Percentiles rank a stretch among this genome's conserved stretches.
Conservation (phyloP, 2,888 invertebrate species). For the Sphinx pinastri region DNA sequence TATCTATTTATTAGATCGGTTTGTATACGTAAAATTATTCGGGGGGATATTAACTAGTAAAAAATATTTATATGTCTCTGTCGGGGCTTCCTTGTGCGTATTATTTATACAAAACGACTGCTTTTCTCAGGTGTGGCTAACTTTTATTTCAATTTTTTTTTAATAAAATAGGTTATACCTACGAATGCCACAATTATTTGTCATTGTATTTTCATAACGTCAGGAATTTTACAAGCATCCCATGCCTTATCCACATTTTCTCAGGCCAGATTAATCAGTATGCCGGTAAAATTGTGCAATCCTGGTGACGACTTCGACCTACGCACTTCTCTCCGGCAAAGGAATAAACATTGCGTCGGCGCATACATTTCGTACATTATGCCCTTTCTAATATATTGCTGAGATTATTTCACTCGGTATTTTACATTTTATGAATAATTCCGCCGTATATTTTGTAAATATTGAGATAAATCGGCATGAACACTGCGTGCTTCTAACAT, state of each 20-base stretch:
- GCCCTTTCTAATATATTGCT: conserved; percentile 33
- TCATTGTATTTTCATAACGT: neutral
- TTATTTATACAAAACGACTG: too few relatives aligned
- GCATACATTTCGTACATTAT: conserved; percentile 62
- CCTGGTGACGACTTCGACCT: conserved; percentile 53
- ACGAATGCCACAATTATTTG: too few relatives aligned
- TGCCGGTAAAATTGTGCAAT: conserved; percentile 26
- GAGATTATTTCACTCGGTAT: conserved; percentile 26
- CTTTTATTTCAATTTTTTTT: too few relatives aligned
- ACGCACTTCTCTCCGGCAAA: conserved; percentile 61
- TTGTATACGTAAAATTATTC: too few relatives aligned
- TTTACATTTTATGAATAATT: conserved; percentile 27
- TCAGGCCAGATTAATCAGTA: neutral
- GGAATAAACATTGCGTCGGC: conserved; percentile 61
- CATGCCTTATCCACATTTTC: conserved; percentile 23
- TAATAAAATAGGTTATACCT: too few relatives aligned
- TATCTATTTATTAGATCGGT: too few relatives aligned
- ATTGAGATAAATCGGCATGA: conserved; percentile 20
- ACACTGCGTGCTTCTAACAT: conserved; percentile 15
- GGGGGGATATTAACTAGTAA: too few relatives aligned
- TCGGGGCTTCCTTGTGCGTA: too few relatives aligned
- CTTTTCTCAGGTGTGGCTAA: too few relatives aligned
- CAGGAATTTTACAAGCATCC: neutral
- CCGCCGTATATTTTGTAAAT: conserved; percentile 24
- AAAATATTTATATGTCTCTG: too few relatives aligned